These are phyloP conservation scores for Rhadinocentrus ornatus DNA, from an alignment of 2,797 vertebrate genomes.

Conservation along the genomic window DNA sequence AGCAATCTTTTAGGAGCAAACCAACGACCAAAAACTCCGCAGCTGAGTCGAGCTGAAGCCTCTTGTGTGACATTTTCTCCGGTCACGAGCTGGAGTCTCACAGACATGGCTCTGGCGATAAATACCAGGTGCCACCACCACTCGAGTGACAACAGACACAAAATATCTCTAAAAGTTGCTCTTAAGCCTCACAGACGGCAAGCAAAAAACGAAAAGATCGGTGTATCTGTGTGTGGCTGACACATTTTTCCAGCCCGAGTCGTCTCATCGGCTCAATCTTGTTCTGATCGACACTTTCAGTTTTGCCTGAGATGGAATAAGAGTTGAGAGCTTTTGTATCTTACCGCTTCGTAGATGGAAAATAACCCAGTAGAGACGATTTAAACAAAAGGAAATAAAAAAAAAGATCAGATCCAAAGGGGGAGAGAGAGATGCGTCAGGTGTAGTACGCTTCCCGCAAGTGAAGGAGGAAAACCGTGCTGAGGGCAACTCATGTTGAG, in stretches of 20 bases:
- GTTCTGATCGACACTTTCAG: conserved; percentile 68
- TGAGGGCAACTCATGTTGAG: conserved; percentile 69
- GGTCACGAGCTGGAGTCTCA: conserved; percentile 32
- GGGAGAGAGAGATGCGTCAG: conserved; percentile 69
- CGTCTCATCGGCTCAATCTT: conserved; percentile 30
- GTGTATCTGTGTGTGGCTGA: background rate
- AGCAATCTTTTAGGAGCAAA: background rate
- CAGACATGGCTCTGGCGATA: conserved; percentile 17
- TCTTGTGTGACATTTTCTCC: conserved; percentile 49
- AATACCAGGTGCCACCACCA: conserved; percentile 37
- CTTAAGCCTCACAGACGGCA: background rate
- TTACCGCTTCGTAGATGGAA: conserved; percentile 42
- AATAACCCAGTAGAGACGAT: background rate
- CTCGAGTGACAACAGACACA: background rate
- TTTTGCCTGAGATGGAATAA: conserved; percentile 42
- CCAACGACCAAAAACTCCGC: background rate
- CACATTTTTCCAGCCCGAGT: conserved; percentile 21
- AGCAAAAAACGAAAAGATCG: background rate
- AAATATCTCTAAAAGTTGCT: conserved; percentile 31
- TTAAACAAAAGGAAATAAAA: background rate
- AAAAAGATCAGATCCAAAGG: conserved; percentile 42
- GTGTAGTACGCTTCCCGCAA: conserved; percentile 72
- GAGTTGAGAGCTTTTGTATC: conserved; percentile 38
- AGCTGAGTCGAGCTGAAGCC: conserved; percentile 35
- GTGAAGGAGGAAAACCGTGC: conserved; percentile 67